Conservation (phyloP, 2,888 invertebrate species). For the Epinotia nisella region DNA sequence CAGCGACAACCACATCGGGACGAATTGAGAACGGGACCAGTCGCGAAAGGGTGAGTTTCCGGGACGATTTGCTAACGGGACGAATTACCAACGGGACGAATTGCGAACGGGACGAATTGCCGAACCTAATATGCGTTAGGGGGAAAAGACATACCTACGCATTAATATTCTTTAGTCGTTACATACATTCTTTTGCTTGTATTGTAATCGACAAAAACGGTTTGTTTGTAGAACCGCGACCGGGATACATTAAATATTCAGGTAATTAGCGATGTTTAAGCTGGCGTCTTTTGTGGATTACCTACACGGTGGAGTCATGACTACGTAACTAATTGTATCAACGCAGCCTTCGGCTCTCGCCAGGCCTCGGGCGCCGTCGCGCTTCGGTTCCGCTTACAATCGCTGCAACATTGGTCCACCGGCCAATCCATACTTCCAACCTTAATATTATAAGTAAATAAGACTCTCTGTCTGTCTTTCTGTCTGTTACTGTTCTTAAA, state of each 20-base stretch:
- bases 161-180: no score
- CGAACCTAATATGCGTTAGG: no score
- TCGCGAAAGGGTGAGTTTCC: no score
- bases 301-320: constrained; percentile 13
- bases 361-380: constrained; percentile 27
- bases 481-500: no score
- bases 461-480: background rate
- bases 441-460: background rate
- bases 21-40: no score
- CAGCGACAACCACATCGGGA: no score
- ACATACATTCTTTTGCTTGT: no score
- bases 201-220: background rate
- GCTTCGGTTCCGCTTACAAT: constrained; percentile 27
- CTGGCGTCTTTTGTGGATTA: constrained; percentile 18
- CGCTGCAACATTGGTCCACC: background rate
- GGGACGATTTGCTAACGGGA: no score
- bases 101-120: no score
- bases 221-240: background rate
- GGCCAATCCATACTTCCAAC: background rate
- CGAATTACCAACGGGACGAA: no score
- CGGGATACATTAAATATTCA: constrained; percentile 20
- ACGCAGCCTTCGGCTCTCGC: constrained; percentile 33
- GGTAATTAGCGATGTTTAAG: constrained; percentile 15
- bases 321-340: constrained; percentile 38
- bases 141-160: no score